phyloP scores from a whole-genome alignment of 37 sponge, comb jelly and placozoan genomes.

The Agelas oroides region DNA sequence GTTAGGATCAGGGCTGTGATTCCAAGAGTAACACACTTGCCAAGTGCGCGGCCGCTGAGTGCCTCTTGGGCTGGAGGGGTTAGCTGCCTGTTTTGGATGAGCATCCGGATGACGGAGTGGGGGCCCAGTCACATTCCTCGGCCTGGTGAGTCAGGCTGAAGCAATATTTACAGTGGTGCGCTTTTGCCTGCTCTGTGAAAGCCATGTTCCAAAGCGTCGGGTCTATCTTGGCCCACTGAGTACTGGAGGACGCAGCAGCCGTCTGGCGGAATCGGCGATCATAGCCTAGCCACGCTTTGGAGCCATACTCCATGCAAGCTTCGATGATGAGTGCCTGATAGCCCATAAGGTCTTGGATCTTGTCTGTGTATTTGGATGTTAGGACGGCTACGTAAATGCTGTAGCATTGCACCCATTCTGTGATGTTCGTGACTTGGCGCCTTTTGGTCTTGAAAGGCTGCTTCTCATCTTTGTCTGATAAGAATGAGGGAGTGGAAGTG shows the following conservation, averaged over 20 bases:
- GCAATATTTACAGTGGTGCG: constrained; percentile 21
- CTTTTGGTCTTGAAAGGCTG: constrained; percentile 1
- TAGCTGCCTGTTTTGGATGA: too few species aligned
- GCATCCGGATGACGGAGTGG: not conserved
- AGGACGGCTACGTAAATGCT: not conserved
- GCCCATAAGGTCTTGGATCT: not conserved
- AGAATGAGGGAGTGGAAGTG: too few species aligned
- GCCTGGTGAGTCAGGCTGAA: constrained; percentile 32
- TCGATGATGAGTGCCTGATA: not conserved
- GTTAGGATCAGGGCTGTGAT: constrained; percentile 5
- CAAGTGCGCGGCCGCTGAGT: not conserved
- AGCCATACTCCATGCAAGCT: constrained; percentile 12
- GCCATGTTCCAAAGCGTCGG: constrained; percentile 26
- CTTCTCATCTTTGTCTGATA: constrained; percentile 1
- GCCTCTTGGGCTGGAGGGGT: not conserved
- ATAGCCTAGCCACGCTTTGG: constrained; percentile 27
- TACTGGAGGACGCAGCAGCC: not conserved
- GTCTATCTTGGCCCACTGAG: not conserved
- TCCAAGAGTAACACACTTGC: constrained; percentile 2
- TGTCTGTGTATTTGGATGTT: not conserved
- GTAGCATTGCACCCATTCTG: constrained; percentile 20
- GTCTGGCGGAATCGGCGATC: constrained; percentile 29
- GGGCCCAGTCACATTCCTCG: not conserved
- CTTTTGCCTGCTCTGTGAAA: constrained; percentile 20
- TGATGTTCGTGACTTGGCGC: constrained; percentile 1